Percentiles rank a stretch among this genome's conserved stretches.
phyloP scores from a whole-genome alignment of 2,888 invertebrate genomes.

The Coenonympha arcania region DNA sequence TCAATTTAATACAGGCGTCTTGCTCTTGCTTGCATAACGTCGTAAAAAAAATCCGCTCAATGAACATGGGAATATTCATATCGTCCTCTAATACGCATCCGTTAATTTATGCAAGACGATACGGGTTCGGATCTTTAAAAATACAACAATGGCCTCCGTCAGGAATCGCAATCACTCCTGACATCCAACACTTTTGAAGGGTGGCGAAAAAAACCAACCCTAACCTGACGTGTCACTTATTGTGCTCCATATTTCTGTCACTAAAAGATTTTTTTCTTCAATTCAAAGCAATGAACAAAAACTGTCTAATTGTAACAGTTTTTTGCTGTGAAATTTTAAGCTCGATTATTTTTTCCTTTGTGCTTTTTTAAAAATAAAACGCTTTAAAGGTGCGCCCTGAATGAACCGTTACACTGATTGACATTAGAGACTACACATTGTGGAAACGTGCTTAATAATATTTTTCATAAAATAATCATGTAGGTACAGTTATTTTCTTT shows the following conservation, averaged over 20 bases:
- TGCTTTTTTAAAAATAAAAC: conserved; percentile 33
- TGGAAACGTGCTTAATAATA: too few relatives aligned
- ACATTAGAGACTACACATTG: conserved; percentile 25
- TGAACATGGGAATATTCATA: conserved; percentile 71
- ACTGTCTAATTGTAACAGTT: conserved; percentile 72
- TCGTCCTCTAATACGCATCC: conserved; percentile 45
- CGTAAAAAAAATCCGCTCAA: conserved; percentile 43
- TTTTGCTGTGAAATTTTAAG: conserved; percentile 57
- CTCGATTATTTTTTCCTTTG: conserved; percentile 62
- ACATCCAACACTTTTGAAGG: conserved; percentile 66
- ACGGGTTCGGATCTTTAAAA: conserved; percentile 41
- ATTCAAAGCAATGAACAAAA: conserved; percentile 62
- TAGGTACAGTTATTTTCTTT: background rate
- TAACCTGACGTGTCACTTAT: conserved; percentile 63
- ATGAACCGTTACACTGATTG: conserved; percentile 32
- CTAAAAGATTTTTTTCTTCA: conserved; percentile 59
- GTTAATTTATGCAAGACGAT: conserved; percentile 73
- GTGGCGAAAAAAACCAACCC: conserved; percentile 39
- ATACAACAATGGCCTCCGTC: conserved; percentile 58
- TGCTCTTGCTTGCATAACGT: too few relatives aligned
- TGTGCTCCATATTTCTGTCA: conserved; percentile 68
- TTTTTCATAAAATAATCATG: too few relatives aligned
- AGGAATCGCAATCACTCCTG: conserved; percentile 64
- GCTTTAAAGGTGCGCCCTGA: conserved; percentile 26
- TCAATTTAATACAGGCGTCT: too few relatives aligned